phyloP scores from a whole-genome alignment of 2,113 vertebrate species.

The Psittacara wagleri region DNA sequence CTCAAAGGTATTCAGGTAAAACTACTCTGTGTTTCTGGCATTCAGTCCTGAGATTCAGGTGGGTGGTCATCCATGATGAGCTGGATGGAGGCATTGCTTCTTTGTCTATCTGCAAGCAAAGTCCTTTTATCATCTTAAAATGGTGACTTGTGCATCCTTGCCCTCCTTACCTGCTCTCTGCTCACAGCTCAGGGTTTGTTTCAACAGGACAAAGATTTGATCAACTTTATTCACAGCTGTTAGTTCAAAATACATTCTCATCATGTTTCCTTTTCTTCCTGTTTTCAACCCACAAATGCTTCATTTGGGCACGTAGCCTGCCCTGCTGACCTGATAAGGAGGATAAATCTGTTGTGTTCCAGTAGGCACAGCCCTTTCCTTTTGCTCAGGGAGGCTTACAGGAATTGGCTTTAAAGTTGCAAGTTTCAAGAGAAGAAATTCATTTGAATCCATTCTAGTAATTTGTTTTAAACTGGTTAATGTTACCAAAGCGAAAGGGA shows the following conservation, averaged over 20 bases:
- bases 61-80: not conserved
- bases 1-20: not conserved
- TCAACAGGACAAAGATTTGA: not conserved
- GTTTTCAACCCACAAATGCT: not conserved
- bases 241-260: not conserved
- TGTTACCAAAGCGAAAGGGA: not conserved
- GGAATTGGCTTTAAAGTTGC: not conserved
- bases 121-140: not conserved
- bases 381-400: not conserved
- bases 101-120: not conserved
- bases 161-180: not conserved
- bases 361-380: not conserved
- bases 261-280: not conserved
- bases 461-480: not conserved
- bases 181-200: not conserved
- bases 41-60: not conserved
- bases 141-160: rapidly evolving
- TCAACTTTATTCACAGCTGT: not conserved
- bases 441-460: not conserved
- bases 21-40: not conserved
- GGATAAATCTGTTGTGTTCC: not conserved
- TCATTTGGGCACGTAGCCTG: not conserved
- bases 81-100: not conserved
- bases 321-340: rapidly evolving
- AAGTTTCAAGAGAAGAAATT: not conserved